phyloP scores from a whole-genome alignment of 2,888 invertebrate genomes.

The Disparrhopalites patrizii region DNA sequence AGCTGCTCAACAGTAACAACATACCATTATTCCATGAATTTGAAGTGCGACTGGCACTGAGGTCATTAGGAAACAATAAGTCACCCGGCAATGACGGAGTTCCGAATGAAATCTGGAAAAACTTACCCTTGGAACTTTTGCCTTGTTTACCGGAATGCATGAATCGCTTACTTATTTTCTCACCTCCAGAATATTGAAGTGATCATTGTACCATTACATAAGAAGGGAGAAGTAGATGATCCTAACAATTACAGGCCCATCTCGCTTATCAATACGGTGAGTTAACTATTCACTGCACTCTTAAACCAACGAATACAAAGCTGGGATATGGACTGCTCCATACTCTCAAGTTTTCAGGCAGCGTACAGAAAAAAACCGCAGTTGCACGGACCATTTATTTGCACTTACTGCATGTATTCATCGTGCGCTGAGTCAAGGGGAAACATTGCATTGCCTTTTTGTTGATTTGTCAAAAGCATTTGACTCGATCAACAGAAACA shows the following conservation, averaged over 20 bases:
- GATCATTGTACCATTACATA: neutral
- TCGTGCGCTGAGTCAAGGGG: neutral
- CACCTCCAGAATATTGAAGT: neutral
- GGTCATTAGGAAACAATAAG: neutral
- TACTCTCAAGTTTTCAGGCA: neutral
- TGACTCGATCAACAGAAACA: neutral
- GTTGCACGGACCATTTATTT: neutral
- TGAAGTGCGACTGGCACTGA: neutral
- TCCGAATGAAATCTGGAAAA: constrained; percentile 9
- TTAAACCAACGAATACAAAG: neutral
- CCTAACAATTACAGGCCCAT: constrained; percentile 2
- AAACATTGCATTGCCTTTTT: neutral
- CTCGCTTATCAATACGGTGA: neutral
- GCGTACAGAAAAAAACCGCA: neutral
- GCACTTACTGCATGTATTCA: neutral
- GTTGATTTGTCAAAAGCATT: neutral
- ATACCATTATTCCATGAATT: neutral
- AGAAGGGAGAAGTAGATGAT: neutral
- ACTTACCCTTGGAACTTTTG: neutral
- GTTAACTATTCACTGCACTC: neutral
- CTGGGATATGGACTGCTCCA: neutral
- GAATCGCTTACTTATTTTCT: neutral
- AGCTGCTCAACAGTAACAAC: neutral
- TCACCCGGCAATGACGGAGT: neutral
- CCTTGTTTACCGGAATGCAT: neutral